A percentile compares a stretch with the other conserved stretches of the same genome.
Conservation (phyloP, 2,113 vertebrate genomes). For the Mesitornis unicolor region DNA sequence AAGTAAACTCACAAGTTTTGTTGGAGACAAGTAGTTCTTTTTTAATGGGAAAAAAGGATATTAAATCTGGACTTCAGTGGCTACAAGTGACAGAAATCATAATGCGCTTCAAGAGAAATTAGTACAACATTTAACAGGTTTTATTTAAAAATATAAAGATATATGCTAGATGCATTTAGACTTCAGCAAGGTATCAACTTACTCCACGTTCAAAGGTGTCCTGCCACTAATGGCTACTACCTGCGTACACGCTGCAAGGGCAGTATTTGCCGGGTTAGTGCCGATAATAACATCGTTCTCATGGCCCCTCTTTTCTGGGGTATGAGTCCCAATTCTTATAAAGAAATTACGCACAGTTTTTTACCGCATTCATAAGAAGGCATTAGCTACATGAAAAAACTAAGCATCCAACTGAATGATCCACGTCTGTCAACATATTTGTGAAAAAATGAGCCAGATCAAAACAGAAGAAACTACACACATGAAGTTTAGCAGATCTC, state of each 20-base stretch:
- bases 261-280: not conserved
- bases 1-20: not conserved
- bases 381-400: not conserved
- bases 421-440: rapidly evolving
- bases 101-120: not conserved
- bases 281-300: not conserved
- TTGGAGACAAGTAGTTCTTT: not conserved
- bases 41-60: not conserved
- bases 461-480: not conserved
- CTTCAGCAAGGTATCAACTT: not conserved
- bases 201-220: not conserved
- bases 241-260: rapidly evolving
- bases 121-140: not conserved
- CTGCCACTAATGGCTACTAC: not conserved
- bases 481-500: not conserved
- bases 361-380: not conserved
- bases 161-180: not conserved
- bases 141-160: not conserved
- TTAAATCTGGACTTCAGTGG: not conserved
- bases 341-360: not conserved
- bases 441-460: not conserved
- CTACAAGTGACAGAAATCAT: not conserved
- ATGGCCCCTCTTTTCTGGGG: not conserved
- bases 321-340: not conserved
- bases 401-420: not conserved